Base-by-base conservation (phyloP, 2,113 vertebrate genomes). In the Stegostoma tigrinum region DNA sequence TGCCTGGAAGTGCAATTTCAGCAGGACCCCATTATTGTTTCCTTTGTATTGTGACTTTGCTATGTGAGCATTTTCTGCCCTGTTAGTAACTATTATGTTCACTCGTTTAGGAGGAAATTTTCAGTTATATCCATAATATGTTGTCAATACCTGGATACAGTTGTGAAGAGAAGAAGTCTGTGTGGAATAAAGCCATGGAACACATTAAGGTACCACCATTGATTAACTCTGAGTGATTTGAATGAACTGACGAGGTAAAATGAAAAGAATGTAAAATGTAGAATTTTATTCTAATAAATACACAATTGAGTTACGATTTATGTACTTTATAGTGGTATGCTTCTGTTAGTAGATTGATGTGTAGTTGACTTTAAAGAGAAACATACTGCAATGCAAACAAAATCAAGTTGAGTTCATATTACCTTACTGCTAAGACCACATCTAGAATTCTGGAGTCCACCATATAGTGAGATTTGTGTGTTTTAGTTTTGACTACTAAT, bases 101-200 rank as follows among this genome's bases (percentile, higher is more conserved):
- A 75, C n/a, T 61, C 6, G 8, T 83, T 64, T 97, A 99, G 99
- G 98, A 98, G 96, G 99, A 99, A 96, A 97, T 99, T 96, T 99
- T 99, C 97, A 99, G 97, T 97, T 99, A 98, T 85, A 98, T 99
- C 96, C 98, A 99, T 97, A 99, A 99, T 96, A 98, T 99, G 96
- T 97, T 99, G 95, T 99, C 98, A 48, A 98, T 99, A 97, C 98
- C 99, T 61, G 98, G 98, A 34, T 98, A 99, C 97, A 98, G 97
- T 17, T 42, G 97, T 0, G 98, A 99, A 96, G 99, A 99, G 96
- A 99, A 99, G 96, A 97, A 98, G 95, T 97, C 94, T 0, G 98
- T 99, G 42, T 98, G 98, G 98, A 97, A 97, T 95, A 98, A 99
- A 97, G 97, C 98, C 64, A 97, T 99, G 96, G 97, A 98, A 86